These are phyloP conservation scores for Pseudomyrmex gracilis DNA, from an alignment of 1,140 invertebrate genomes.

Conservation along the genomic window DNA sequence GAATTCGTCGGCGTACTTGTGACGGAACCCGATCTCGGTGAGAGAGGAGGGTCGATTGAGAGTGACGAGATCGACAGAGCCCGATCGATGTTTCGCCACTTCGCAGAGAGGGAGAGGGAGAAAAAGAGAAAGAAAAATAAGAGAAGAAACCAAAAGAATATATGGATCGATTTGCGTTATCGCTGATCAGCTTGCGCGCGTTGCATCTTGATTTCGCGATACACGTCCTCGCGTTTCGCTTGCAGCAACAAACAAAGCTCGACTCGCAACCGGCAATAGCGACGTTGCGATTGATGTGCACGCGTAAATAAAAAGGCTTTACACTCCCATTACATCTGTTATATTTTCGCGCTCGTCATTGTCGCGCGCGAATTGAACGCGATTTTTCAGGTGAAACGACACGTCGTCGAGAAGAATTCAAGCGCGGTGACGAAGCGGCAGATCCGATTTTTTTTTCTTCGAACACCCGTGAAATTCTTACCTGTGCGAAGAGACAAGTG, in stretches of 20 bases:
- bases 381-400: background rate
- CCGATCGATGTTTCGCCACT: slow-evolving; percentile 43
- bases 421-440: background rate
- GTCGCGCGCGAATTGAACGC: background rate
- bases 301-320: slow-evolving; percentile 4
- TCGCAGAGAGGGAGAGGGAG: background rate
- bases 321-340: background rate
- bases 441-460: background rate
- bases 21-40: slow-evolving; percentile 11
- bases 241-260: slow-evolving; percentile 27
- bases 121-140: background rate
- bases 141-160: background rate
- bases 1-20: slow-evolving; percentile 22
- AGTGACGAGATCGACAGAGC: slow-evolving; percentile 26
- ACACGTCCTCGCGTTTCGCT: slow-evolving; percentile 26
- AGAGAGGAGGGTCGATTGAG: background rate
- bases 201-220: slow-evolving; percentile 17
- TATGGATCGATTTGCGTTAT: slow-evolving; percentile 35
- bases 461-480: slow-evolving; percentile 2
- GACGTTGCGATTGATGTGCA: background rate
- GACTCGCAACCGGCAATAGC: background rate
- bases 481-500: background rate
- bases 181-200: slow-evolving; percentile 8
- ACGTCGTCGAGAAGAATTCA: background rate
- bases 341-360: background rate